phyloP scores from a whole-genome alignment of 2,113 vertebrate genomes.

The Lepus americanus region DNA sequence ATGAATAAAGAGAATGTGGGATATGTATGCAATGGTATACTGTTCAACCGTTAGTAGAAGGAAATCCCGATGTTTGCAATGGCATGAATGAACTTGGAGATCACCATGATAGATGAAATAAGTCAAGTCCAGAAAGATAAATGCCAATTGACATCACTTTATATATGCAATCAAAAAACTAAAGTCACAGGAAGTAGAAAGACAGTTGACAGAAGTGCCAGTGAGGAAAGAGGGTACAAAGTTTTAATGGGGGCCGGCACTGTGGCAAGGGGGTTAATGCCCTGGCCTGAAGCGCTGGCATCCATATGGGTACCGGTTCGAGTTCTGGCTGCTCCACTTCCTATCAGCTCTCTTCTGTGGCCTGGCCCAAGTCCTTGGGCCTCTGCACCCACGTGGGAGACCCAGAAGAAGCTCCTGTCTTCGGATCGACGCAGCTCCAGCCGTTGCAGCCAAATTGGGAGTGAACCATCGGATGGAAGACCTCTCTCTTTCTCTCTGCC shows the following conservation, averaged over 20 bases:
- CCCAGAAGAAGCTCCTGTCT: too few relatives aligned
- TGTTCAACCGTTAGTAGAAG: background rate
- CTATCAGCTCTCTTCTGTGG: too few relatives aligned
- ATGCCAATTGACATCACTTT: background rate
- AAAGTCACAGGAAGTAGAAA: background rate
- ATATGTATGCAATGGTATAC: background rate
- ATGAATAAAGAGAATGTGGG: background rate
- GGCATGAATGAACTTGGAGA: background rate
- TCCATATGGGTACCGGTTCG: too few relatives aligned
- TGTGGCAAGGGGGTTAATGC: too few relatives aligned
- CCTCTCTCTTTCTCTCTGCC: too few relatives aligned
- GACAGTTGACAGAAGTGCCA: background rate
- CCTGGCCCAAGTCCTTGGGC: too few relatives aligned
- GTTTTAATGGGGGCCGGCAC: too few relatives aligned
- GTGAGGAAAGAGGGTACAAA: background rate
- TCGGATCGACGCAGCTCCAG: too few relatives aligned
- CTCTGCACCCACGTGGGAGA: too few relatives aligned
- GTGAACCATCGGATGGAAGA: too few relatives aligned
- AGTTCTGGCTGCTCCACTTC: background rate
- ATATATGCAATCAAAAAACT: background rate
- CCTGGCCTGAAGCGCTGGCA: too few relatives aligned
- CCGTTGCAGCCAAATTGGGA: too few relatives aligned
- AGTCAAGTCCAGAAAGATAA: background rate
- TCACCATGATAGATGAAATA: background rate
- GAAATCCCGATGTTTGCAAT: background rate